phyloP scores from a whole-genome alignment of 2,888 invertebrate genomes.

The Anthophora plumipes region DNA sequence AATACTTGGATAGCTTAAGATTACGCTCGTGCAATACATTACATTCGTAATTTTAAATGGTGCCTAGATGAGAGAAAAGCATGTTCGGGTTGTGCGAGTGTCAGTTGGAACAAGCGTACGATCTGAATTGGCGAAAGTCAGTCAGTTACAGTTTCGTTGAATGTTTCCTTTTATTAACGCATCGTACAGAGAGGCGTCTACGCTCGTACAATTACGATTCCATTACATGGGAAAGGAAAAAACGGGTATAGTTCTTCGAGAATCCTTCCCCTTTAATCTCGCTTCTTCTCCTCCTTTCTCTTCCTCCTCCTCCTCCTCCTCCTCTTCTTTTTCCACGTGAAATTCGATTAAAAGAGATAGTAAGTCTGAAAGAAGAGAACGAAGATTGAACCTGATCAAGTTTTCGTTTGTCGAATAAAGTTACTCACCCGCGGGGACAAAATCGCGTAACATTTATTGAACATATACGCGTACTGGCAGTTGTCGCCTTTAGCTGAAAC shows the following conservation, averaged over 20 bases:
- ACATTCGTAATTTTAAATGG: too few species aligned
- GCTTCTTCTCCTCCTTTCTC: too few species aligned
- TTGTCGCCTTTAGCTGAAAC: constrained; percentile 79
- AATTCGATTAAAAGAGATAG: constrained; percentile 74
- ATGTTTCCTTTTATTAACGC: constrained; percentile 52
- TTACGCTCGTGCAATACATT: too few species aligned
- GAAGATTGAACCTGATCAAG: background rate
- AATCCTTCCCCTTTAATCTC: constrained; percentile 57
- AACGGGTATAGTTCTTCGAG: constrained; percentile 25
- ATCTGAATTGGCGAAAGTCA: too few species aligned
- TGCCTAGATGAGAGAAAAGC: background rate
- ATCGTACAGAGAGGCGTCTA: constrained; percentile 43
- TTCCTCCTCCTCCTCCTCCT: too few species aligned
- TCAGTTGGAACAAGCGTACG: too few species aligned
- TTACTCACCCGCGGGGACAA: constrained; percentile 78
- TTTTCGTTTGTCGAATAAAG: background rate
- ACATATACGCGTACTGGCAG: constrained; percentile 81
- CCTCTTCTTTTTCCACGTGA: background rate
- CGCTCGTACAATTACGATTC: constrained; percentile 33
- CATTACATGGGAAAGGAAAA: constrained; percentile 47
- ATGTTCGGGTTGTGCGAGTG: too few species aligned
- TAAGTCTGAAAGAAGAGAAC: constrained; percentile 73
- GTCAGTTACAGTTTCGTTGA: too few species aligned
- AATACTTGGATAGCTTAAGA: too few species aligned
- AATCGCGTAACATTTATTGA: constrained; percentile 81